Base-by-base conservation (phyloP, 2,888 invertebrate species). In the Mythimna impura region DNA sequence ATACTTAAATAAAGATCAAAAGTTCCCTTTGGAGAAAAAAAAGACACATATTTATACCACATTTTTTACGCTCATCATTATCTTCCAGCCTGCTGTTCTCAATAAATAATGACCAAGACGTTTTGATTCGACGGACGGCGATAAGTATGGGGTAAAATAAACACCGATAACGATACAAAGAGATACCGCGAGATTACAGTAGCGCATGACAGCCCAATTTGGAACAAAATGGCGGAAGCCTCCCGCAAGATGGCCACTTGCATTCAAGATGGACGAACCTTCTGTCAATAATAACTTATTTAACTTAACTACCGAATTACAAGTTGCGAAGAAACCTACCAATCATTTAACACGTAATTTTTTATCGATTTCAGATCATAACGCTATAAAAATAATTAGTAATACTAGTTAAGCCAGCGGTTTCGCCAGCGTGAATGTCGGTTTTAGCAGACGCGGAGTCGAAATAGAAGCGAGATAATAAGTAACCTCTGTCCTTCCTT, bases 281-380 rank as follows among this genome's bases (percentile, higher is more conserved):
- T 43, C 55, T 81, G 82, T 67, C 66, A 81, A 79, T 77, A 81
- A 77, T 81, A 36, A 81, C 72, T 81, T 71, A 71, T 65, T 81
- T 81, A 64, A 50, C 40, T 30, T 65, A 72, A 77, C 72, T 66
- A 72, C 79, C 57, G 67, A 77, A 66, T 77, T 58, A 60, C 30
- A 76, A 47, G 22, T 8, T 47, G 47, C 47, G 17, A 47, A 47
- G 7, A 47, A 7, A 34, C 55, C 36, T 36, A n/a, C 64, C 64
- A 55, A 82, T 78, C 6, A 55, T 22, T 30, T 36, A 2, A 66
- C 72, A 76, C 66, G 30, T 60, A 17, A 12, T 66, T 64, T 58
- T 52, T 62, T 52, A 25, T 14, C n/a, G 20, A 14, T 25, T 20
- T 47, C 52, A 55, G 64, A 61, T 52, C 20, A 34, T 34, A 47